phyloP scores from a whole-genome alignment of 2,797 vertebrate genomes.

The Delichon dasypus region DNA sequence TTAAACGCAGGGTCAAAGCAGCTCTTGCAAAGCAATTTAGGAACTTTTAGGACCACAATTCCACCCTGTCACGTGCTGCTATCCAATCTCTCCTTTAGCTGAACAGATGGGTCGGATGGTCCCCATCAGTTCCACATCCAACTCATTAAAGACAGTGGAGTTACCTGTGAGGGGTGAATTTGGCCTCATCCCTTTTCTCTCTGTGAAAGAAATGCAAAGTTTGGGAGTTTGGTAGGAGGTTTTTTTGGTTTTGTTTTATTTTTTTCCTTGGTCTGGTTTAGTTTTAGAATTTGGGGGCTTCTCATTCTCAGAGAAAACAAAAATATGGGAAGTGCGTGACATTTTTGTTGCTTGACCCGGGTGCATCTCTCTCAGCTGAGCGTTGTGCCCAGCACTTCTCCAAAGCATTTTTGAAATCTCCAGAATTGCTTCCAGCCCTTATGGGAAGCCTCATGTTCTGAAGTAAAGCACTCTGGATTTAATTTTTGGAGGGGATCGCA shows the following conservation, averaged over 20 bases:
- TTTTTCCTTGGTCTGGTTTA: constrained; percentile 69
- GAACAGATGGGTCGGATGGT: constrained; percentile 29
- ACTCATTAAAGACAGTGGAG: background rate
- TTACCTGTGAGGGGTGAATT: background rate
- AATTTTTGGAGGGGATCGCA: background rate
- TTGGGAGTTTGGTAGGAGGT: background rate
- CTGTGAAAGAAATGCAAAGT: constrained; percentile 89
- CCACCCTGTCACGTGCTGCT: constrained; percentile 85
- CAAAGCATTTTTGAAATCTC: background rate
- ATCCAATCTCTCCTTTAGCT: constrained; percentile 76
- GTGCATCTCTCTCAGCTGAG: constrained; percentile 53
- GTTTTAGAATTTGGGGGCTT: constrained; percentile 61
- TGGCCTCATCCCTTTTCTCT: constrained; percentile 85
- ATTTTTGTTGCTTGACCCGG: constrained; percentile 75
- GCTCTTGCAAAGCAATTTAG: background rate
- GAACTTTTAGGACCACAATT: background rate
- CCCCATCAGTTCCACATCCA: background rate
- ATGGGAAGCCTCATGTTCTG: background rate
- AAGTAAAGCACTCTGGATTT: background rate
- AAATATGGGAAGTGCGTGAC: constrained; percentile 67
- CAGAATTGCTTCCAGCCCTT: background rate
- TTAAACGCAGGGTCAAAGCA: background rate
- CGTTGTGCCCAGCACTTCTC: background rate
- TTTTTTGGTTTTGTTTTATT: too few species aligned
- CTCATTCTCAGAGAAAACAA: constrained; percentile 45